Conservation (phyloP, 2,888 invertebrate genomes). For the Byasa hedistus region DNA sequence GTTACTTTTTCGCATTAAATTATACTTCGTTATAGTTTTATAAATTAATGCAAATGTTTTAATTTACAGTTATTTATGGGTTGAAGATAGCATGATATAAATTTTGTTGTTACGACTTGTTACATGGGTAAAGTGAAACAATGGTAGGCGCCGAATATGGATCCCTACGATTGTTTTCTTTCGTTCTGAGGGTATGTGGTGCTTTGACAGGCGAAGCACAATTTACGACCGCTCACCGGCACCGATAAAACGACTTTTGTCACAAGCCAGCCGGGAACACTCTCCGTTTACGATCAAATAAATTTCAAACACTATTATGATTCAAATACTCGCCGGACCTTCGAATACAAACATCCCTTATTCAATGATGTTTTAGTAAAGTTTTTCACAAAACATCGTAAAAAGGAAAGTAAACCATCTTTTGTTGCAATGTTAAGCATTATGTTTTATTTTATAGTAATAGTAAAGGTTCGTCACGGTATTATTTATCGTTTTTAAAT, state of each 20-base stretch:
- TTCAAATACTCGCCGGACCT: conserved; percentile 73
- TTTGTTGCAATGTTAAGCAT: too few relatives aligned
- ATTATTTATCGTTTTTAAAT: too few relatives aligned
- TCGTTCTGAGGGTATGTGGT: conserved; percentile 37
- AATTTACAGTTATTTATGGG: not conserved
- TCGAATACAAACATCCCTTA: conserved; percentile 69
- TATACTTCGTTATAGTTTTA: not conserved
- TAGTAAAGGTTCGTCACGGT: too few relatives aligned
- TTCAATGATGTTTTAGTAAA: conserved; percentile 59
- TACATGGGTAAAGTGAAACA: conserved; percentile 1
- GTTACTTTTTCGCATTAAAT: not conserved
- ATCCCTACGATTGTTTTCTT: conserved; percentile 29
- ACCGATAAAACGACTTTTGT: conserved; percentile 74
- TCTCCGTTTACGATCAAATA: conserved; percentile 75
- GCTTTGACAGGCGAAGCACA: conserved; percentile 74
- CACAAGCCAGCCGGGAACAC: conserved; percentile 69
- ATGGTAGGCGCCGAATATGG: not conserved
- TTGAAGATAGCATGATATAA: not conserved
- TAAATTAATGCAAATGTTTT: not conserved
- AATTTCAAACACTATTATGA: conserved; percentile 79
- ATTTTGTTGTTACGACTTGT: conserved; percentile 36
- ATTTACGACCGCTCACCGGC: conserved; percentile 71
- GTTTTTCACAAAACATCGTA: conserved; percentile 55
- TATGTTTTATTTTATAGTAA: too few relatives aligned
- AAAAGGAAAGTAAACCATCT: not conserved